Evolutionary conservation across 2,113 vertebrate species (phyloP).

Genomic region (Calonectris borealis): DNA sequence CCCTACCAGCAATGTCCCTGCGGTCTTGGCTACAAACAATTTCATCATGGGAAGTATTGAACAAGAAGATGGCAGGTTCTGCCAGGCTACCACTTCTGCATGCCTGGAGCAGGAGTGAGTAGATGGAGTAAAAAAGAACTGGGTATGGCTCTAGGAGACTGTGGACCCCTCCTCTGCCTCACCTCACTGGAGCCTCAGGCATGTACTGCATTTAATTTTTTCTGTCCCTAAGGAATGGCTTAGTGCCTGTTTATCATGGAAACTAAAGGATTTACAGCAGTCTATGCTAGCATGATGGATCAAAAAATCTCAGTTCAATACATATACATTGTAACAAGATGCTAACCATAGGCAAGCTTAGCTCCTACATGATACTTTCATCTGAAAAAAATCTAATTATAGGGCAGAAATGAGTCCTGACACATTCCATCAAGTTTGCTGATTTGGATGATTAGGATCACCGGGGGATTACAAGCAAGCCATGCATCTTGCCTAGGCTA

Average conservation of each 20-base stretch:
- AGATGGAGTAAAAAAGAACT: not conserved
- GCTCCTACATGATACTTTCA: not conserved
- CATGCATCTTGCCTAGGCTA: not conserved
- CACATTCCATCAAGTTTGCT: not conserved
- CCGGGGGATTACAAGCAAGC: not conserved
- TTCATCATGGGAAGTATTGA: not conserved
- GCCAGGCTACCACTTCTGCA: not conserved
- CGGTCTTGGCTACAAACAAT: not conserved
- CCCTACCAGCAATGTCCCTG: not conserved
- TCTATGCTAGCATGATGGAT: not conserved
- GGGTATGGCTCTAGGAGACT: not conserved
- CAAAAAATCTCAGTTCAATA: not conserved
- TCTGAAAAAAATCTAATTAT: not conserved
- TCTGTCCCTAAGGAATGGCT: not conserved
- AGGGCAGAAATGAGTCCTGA: not conserved
- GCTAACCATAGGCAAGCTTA: not conserved
- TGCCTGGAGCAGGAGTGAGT: not conserved
- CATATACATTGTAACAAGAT: not conserved
- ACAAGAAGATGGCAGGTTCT: not conserved
- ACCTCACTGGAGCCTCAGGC: not conserved
- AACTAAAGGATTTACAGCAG: not conserved
- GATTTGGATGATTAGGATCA: not conserved
- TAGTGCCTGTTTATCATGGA: not conserved
- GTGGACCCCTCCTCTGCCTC: not conserved
- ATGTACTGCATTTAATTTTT: not conserved